Evolutionary conservation across 2,888 invertebrate genomes (phyloP), one percentile per base, ranked within the genome.

Genomic region (Molanna angustata): DNA sequence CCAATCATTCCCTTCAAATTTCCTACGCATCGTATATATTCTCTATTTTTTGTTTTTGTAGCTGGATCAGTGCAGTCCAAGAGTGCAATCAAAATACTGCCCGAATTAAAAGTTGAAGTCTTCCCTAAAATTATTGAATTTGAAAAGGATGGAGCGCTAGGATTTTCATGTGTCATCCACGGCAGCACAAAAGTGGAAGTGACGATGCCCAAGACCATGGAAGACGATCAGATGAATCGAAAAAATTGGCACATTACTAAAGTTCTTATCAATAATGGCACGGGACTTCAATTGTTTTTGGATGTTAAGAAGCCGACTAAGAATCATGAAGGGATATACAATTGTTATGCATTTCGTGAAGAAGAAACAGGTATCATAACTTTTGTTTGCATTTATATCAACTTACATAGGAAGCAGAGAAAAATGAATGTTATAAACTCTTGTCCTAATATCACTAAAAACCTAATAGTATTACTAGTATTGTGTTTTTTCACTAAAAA

Each of bases 31-130:
- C n/a, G n/a, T n/a, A n/a, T n/a, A n/a, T n/a, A n/a, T n/a, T n/a
- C n/a, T n/a, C n/a, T n/a, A n/a, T 33, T 33, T 6, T 18, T 50
- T 44, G 31, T 1, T 41, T 27, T 65, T 66, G 4, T 60, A 78
- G 77, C 69, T 13, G 76, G 78, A 0, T 59, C 64, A 62, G 53
- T 65, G 13, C 66, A 63, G 6, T 62, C 67, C 47, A 65, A 71
- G 0, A 65, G 66, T 1, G 56, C 61, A 21, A 64, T 76, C 44
- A 62, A 60, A 1, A 54, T 71, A 14, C 61, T 62, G 56, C 33
- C 61, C 0, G 60, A 65, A n/a, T 71, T 75, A 1, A 63, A 63
- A 31, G 71, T 70, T 0, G 68, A 69, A 47, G 53, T 47, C 2
- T 45, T 51, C 27, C 59, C 57, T 17, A 41, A 53, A 31, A 49